These are phyloP conservation scores for Sebastes matsubarae DNA, from an alignment of 2,797 vertebrate species.

Conservation along the genomic window DNA sequence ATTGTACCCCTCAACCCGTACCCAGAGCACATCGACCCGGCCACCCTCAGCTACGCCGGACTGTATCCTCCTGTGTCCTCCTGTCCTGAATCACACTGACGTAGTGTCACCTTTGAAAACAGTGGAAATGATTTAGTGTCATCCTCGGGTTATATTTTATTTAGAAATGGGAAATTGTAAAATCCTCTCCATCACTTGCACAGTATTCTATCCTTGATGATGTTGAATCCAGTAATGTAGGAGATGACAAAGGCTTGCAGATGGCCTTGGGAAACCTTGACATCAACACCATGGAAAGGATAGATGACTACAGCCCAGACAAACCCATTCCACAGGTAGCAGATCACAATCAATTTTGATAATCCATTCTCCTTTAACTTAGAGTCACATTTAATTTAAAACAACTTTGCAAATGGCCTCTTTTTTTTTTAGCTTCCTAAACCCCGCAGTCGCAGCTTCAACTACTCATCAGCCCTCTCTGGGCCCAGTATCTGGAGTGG, in stretches of 20 bases:
- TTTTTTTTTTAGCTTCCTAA: slow-evolving; percentile 70
- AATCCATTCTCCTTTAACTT: neutral
- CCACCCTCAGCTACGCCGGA: slow-evolving; percentile 89
- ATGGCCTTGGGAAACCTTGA: slow-evolving; percentile 95
- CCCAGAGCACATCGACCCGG: slow-evolving; percentile 82
- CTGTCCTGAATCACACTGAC: neutral
- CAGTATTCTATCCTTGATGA: slow-evolving; percentile 55
- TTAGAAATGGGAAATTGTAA: neutral
- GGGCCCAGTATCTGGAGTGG: slow-evolving; percentile 89
- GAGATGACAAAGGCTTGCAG: slow-evolving; percentile 87
- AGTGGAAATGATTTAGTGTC: neutral
- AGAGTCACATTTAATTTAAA: neutral
- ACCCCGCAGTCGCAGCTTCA: slow-evolving; percentile 85
- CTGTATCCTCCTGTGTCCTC: slow-evolving; percentile 98
- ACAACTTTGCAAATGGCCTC: neutral
- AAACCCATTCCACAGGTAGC: slow-evolving; percentile 63
- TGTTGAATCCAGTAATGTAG: slow-evolving; percentile 83
- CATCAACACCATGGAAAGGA: slow-evolving; percentile 88
- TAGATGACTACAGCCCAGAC: slow-evolving; percentile 91
- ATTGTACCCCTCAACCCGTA: slow-evolving; percentile 93
- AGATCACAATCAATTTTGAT: neutral
- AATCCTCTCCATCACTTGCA: neutral
- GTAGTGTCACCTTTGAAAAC: neutral
- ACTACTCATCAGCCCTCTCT: slow-evolving; percentile 32
- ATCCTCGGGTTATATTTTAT: neutral